phyloP scores from a whole-genome alignment of 2,113 vertebrate species.

The Microtus ochrogaster region DNA sequence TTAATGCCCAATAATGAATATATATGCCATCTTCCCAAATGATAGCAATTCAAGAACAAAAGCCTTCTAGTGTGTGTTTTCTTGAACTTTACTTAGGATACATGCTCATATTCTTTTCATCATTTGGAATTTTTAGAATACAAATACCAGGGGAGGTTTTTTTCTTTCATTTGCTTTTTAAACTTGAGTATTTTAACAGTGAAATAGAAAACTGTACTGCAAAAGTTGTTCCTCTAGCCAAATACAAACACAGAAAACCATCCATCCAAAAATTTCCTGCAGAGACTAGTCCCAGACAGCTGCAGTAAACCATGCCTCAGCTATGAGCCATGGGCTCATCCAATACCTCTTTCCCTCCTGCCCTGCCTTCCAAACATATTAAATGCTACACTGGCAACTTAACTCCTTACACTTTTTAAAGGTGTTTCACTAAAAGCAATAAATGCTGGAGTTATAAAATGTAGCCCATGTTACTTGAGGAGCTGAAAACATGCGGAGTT shows the following conservation, averaged over 20 bases:
- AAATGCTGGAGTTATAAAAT: slow-evolving; percentile 7
- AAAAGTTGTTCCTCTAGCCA: background rate
- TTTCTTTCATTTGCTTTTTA: slow-evolving; percentile 47
- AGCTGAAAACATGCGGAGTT: background rate
- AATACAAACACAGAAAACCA: background rate
- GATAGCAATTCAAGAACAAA: background rate
- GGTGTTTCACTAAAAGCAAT: background rate
- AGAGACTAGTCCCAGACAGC: background rate
- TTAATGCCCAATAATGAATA: slow-evolving; percentile 15
- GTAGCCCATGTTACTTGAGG: background rate
- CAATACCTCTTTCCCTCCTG: background rate
- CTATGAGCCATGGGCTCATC: background rate
- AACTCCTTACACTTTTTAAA: slow-evolving; percentile 4
- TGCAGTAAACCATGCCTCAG: background rate
- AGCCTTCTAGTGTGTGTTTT: background rate
- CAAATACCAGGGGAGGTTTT: slow-evolving; percentile 5
- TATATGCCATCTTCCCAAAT: slow-evolving; percentile 6
- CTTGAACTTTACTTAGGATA: background rate
- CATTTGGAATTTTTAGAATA: slow-evolving; percentile 30
- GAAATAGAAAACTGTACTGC: background rate
- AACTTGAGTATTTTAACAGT: background rate
- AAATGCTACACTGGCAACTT: background rate
- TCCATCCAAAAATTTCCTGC: background rate
- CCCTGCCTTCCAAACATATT: background rate
- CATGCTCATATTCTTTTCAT: background rate